A percentile compares a stretch with the other conserved stretches of the same genome.
phyloP scores from a whole-genome alignment of 2,797 vertebrate genomes.

The Otus scops region DNA sequence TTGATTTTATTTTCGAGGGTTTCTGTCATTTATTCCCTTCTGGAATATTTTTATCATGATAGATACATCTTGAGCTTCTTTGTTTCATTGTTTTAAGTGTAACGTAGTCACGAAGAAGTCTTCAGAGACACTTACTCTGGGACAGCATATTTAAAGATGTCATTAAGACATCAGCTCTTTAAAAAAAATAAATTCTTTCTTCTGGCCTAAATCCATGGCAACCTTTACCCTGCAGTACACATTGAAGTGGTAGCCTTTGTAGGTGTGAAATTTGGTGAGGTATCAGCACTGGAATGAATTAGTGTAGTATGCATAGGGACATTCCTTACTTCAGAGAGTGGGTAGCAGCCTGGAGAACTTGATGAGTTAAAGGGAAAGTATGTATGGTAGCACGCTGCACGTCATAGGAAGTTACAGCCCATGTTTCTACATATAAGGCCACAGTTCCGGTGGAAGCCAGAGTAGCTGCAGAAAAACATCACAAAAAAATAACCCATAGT shows the following conservation, averaged over 20 bases:
- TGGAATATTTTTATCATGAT: background rate
- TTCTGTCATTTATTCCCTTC: background rate
- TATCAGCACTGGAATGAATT: slow-evolving; percentile 8
- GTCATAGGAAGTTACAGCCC: slow-evolving; percentile 46
- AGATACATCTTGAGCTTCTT: background rate
- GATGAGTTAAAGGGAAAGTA: slow-evolving; percentile 55
- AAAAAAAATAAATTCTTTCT: background rate
- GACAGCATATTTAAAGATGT: background rate
- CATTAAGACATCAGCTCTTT: background rate
- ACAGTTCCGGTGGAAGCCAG: slow-evolving; percentile 51
- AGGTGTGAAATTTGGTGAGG: slow-evolving; percentile 35
- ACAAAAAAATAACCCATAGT: background rate
- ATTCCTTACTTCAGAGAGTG: slow-evolving; percentile 49
- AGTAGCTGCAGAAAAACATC: background rate
- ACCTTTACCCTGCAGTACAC: background rate
- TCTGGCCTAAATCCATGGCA: background rate
- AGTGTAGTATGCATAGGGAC: background rate
- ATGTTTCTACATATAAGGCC: slow-evolving; percentile 69
- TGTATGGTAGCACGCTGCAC: background rate
- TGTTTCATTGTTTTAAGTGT: background rate
- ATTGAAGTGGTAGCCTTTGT: background rate
- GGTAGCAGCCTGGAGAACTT: slow-evolving; percentile 24
- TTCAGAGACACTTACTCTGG: background rate
- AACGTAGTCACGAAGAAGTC: background rate
- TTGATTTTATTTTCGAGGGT: background rate